Evolutionary conservation across 1,140 invertebrate genomes (phyloP).

Genomic region (Papilio aristodemus): DNA sequence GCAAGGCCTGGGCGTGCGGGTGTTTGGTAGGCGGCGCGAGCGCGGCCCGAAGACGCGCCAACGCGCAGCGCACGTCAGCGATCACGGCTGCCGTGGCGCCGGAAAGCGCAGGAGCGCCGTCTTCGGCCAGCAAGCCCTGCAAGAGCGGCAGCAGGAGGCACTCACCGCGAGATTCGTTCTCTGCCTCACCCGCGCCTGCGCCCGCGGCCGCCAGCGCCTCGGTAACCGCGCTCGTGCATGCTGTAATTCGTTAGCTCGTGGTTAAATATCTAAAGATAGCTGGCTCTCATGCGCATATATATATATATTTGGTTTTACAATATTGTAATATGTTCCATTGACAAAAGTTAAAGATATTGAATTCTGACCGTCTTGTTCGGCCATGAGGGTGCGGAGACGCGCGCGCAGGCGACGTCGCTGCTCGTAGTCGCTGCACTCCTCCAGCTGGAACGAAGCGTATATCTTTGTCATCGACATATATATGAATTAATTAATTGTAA

Average conservation of each 20-base stretch:
- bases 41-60: slow-evolving; percentile 86
- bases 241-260: slow-evolving; percentile 52
- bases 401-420: slow-evolving; percentile 89
- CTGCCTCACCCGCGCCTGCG: slow-evolving; percentile 52
- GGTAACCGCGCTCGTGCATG: slow-evolving; percentile 82
- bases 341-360: not conserved
- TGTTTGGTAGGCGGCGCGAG: slow-evolving; percentile 82
- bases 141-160: slow-evolving; percentile 82
- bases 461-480: not conserved
- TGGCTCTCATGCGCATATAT: not conserved
- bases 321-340: not conserved
- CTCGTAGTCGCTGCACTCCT: slow-evolving; percentile 92
- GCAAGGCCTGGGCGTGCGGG: slow-evolving; percentile 83
- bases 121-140: slow-evolving; percentile 79
- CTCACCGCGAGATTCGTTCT: slow-evolving; percentile 71
- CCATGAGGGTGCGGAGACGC: slow-evolving; percentile 88
- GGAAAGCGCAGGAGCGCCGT: slow-evolving; percentile 60
- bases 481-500: not conserved
- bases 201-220: slow-evolving; percentile 75
- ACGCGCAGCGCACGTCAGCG: slow-evolving; percentile 88
- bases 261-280: not conserved
- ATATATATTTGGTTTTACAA: not conserved
- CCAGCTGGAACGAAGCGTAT: slow-evolving; percentile 83
- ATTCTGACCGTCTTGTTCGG: slow-evolving; percentile 87
- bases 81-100: slow-evolving; percentile 81